These are phyloP conservation scores for Ptychochromis oligacanthus DNA, from an alignment of 2,113 vertebrate genomes.

Conservation along the genomic window DNA sequence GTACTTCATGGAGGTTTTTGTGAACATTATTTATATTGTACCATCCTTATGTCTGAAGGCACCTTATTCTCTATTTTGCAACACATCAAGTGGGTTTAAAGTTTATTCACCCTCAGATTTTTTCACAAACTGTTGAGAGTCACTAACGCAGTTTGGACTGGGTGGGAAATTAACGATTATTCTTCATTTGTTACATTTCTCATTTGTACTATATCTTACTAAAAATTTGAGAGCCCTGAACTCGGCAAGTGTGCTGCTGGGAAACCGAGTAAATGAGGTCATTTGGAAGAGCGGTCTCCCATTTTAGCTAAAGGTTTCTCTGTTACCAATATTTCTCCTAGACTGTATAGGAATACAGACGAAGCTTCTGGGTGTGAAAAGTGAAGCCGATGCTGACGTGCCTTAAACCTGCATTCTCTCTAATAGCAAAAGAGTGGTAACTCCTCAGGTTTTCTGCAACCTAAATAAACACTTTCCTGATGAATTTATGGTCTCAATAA, in stretches of 20 bases:
- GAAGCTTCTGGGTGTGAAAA: too few relatives aligned
- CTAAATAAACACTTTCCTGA: too few relatives aligned
- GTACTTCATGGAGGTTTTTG: background rate
- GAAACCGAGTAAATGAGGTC: background rate
- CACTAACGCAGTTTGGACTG: background rate
- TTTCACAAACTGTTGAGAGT: background rate
- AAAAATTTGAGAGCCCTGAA: fast-evolving
- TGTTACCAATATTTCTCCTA: background rate
- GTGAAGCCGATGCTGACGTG: too few relatives aligned
- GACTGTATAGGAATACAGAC: background rate
- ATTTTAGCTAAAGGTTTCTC: background rate
- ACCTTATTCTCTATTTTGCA: slow-evolving; percentile 38
- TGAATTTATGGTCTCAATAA: too few relatives aligned
- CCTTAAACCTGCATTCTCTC: too few relatives aligned
- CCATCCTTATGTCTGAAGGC: slow-evolving; percentile 55
- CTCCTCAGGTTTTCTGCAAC: too few relatives aligned
- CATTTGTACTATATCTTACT: background rate
- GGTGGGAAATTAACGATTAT: slow-evolving; percentile 26
- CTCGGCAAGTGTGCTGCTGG: background rate
- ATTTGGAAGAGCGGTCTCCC: background rate
- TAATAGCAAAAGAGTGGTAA: too few relatives aligned
- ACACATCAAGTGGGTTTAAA: background rate
- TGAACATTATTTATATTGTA: background rate
- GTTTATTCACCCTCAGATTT: background rate
- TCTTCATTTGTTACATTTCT: background rate